Evolutionary conservation across 2,113 vertebrate species (phyloP).

Genomic region (Sminthopsis crassicaudata): DNA sequence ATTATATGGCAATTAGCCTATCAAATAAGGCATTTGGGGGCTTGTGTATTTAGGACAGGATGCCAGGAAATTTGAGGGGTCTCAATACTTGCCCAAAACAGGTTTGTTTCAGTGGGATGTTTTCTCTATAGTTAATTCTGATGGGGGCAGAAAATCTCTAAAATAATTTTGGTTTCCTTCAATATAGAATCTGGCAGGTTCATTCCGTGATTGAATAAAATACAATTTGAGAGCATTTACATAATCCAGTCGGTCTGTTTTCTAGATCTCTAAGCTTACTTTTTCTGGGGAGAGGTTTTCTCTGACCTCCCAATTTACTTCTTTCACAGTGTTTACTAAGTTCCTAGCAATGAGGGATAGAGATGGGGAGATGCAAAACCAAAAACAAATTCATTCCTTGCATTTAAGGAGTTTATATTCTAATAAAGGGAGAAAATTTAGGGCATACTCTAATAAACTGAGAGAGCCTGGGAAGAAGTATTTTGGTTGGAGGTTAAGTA

Average conservation of each 20-base stretch:
- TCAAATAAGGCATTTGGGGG: background rate
- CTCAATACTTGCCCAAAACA: too few relatives aligned
- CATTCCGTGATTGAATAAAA: background rate
- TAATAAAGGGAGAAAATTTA: background rate
- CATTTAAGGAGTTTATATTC: background rate
- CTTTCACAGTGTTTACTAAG: background rate
- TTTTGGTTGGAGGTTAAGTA: background rate
- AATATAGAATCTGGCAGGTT: background rate
- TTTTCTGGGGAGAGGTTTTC: background rate
- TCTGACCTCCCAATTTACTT: background rate
- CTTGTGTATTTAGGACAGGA: too few relatives aligned
- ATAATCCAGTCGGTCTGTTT: background rate
- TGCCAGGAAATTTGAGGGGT: too few relatives aligned
- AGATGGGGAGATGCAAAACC: background rate
- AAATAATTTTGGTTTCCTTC: background rate
- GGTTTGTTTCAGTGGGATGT: too few relatives aligned
- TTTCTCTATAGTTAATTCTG: too few relatives aligned
- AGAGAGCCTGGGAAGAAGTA: background rate
- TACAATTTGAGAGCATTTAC: background rate
- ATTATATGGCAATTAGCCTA: background rate
- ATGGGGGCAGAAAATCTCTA: too few relatives aligned
- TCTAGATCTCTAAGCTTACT: background rate
- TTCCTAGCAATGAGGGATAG: background rate
- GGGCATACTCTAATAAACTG: background rate
- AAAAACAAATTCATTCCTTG: background rate